A percentile compares a stretch with the other conserved stretches of the same genome.
Conservation (phyloP, 2,888 invertebrate genomes). For the Tryphoninae sp. region DNA sequence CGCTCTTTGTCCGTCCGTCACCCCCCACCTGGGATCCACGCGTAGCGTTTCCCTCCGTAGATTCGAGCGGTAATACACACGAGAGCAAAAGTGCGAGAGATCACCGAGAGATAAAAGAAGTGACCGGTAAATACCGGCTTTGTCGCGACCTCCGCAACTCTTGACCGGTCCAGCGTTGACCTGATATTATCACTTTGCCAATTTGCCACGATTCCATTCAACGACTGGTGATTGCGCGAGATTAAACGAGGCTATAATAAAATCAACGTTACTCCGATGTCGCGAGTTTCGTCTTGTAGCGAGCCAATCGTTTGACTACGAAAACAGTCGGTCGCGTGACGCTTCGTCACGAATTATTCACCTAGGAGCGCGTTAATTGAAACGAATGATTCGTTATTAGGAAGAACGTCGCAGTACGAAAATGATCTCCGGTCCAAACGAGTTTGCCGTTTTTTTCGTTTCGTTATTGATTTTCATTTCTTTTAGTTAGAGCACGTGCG, state of each 20-base stretch:
- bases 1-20: conserved; percentile 1
- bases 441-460: not conserved
- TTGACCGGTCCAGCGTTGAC: conserved; percentile 63
- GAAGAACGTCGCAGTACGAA: too few relatives aligned
- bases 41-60: conserved; percentile 33
- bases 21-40: conserved; percentile 58
- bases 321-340: too few relatives aligned
- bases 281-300: conserved; percentile 36
- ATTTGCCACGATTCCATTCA: conserved; percentile 64
- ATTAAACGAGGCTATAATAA: conserved; percentile 67
- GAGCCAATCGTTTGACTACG: too few relatives aligned
- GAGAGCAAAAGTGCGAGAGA: conserved; percentile 11
- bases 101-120: conserved; percentile 35
- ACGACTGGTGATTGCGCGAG: conserved; percentile 59
- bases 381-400: too few relatives aligned
- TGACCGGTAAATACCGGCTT: conserved; percentile 65
- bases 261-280: conserved; percentile 57
- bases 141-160: conserved; percentile 51
- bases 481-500: not conserved
- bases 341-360: too few relatives aligned
- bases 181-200: conserved; percentile 66
- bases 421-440: too few relatives aligned
- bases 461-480: not conserved
- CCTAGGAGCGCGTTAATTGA: too few relatives aligned
- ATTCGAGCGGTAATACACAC: conserved; percentile 19